A percentile compares a stretch with the other conserved stretches of the same genome.
Conservation (phyloP, 2,797 vertebrate species). For the Parauchenoglanis ngamensis region DNA sequence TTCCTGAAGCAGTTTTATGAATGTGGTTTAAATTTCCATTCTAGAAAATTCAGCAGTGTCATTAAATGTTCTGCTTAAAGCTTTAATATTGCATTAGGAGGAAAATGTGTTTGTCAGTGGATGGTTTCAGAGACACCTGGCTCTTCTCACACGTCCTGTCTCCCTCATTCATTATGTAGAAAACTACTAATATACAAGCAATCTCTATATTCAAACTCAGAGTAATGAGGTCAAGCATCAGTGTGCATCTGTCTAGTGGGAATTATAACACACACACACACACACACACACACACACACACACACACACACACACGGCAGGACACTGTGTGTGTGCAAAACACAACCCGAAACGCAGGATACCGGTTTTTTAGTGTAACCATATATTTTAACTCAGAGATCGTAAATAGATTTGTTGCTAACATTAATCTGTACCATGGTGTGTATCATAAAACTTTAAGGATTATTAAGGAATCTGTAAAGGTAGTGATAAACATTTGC, state of each 20-base stretch:
- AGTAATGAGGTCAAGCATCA: neutral
- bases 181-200: neutral
- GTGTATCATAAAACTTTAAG: neutral
- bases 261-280: slow-evolving; percentile 4
- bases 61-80: neutral
- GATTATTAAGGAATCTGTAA: too few relatives aligned
- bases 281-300: slow-evolving; percentile 1
- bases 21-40: neutral
- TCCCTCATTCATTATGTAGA: slow-evolving; percentile 40
- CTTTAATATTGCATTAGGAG: slow-evolving; percentile 56
- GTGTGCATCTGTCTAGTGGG: neutral
- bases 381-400: too few relatives aligned
- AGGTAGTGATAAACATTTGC: neutral
- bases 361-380: neutral
- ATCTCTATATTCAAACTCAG: neutral
- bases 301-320: neutral
- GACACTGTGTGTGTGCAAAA: neutral
- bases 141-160: slow-evolving; percentile 13
- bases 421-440: neutral
- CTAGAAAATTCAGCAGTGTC: neutral
- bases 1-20: neutral
- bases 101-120: slow-evolving; percentile 13
- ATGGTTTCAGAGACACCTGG: slow-evolving; percentile 28
- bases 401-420: neutral
- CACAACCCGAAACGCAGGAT: neutral